Evolutionary conservation across 2,113 vertebrate genomes (phyloP), one percentile per base, ranked within the genome.

Genomic region (Hirundichthys speculiger): DNA sequence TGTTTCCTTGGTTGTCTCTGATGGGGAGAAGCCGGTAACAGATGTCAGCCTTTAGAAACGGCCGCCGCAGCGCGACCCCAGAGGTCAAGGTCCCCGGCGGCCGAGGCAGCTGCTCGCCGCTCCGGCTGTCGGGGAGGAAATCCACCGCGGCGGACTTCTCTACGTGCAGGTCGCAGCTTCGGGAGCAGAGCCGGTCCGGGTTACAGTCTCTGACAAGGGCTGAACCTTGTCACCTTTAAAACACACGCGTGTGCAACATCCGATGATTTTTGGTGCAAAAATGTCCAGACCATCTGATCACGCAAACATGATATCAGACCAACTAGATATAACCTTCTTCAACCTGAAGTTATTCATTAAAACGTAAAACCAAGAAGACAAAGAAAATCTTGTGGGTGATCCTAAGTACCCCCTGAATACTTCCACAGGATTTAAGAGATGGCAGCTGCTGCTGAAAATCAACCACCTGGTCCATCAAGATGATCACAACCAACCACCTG

Each of bases 41-140:
- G 89, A 93, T 92, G 92, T 93, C 91, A 90, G 79, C 84, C 87
- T 87, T 92, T 90, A 88, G 89, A 92, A 90, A 72, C 64, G 87
- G 74, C 72, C 83, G 84, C 89, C 89, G 90, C 91, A 92, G 90
- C 71, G 79, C 90, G 91, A 93, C 91, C 88, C 87, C 48, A 80
- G 80, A 53, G 90, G 92, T 93, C 90, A 91, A 83, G 87, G 86
- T 84, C 86, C 18, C 77, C 83, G 86, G 2, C 45, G 15, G 21
- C 10, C 9, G 30, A 30, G 80, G 84, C 56, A 45, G 56, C 91
- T 79, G 63, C 56, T 86, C 88, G 79, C 79, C 82, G 85, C 75
- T 63, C 10, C 66, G 77, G 86, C 51, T 87, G 90, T 84, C 73
- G 77, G 88, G 85, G 85, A 76, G 84, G 82, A 90, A 81, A 84